Evolutionary conservation across 2,888 invertebrate species (phyloP).

Genomic region (Adela reaumurella): DNA sequence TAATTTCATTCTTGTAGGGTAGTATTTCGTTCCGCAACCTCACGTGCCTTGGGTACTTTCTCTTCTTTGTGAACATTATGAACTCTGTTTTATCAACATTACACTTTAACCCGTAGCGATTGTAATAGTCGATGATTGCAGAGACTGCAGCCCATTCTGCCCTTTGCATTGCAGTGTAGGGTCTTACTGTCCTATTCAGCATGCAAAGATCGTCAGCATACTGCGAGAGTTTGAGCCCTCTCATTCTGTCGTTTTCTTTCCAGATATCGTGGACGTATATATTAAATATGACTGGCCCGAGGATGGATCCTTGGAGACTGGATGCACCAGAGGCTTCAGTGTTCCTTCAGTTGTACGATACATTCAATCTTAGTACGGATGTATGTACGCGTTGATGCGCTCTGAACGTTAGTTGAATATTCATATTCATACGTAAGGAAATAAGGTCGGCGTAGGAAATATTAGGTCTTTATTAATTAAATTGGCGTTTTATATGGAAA

Average conservation of each 20-base stretch:
- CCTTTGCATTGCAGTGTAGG: background rate
- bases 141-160: conserved; percentile 3
- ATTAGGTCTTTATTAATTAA: too few species aligned
- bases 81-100: conserved; percentile 4
- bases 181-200: background rate
- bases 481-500: too few species aligned
- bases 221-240: conserved; percentile 1
- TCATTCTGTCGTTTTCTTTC: background rate
- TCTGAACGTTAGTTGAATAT: too few species aligned
- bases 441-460: too few species aligned
- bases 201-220: conserved; percentile 5
- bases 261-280: background rate
- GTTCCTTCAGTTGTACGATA: too few species aligned
- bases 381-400: too few species aligned
- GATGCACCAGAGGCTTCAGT: too few species aligned
- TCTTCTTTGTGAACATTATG: conserved; percentile 1
- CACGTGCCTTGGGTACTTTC: background rate
- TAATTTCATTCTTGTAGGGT: conserved; percentile 1
- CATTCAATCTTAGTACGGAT: too few species aligned
- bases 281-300: background rate
- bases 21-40: background rate
- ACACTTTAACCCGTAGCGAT: conserved; percentile 2
- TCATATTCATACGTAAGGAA: too few species aligned
- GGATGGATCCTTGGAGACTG: background rate
- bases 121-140: conserved; percentile 3